Evolutionary conservation across 2,113 vertebrate species (phyloP), one percentile per base, ranked within the genome.

Genomic region (Dromas ardeola): DNA sequence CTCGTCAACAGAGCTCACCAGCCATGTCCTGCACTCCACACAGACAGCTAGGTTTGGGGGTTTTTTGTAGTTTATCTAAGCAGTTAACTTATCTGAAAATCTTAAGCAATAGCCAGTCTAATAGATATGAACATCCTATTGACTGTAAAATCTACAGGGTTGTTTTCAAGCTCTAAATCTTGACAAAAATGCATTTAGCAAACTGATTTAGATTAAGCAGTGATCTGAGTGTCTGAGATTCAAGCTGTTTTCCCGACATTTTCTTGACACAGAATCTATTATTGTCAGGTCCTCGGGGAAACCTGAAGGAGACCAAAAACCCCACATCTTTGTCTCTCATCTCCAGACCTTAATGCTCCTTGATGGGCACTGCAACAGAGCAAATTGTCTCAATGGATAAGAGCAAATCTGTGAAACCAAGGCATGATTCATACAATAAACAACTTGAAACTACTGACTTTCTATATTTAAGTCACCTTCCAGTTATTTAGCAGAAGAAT

Each of bases 11-110:
- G 43, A 63, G 32, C 23, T 58, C 42, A 38, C 14, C 34, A 50
- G 59, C 10, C 45, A 55, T 1, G 0, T 30, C 16, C 49, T 18
- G 7, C 0, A 1, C 23, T 5, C 0, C 20, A 62, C 32, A 34
- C 5, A 45, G 27, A 56, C 55, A 92, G 50, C 53, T 32, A 66
- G 38, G 15, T 43, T 50, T 40, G 15, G 23, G 7, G 0, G 4
- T 10, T 43, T 55, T 62, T 32, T 45, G 23, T 22, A 52, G 47
- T 30, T 78, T 73, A 23, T 47, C 36, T 47, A 58, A 53, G 65
- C 42, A 58, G 36, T 34, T 58, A 91, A 66, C 55, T 76, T 61
- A 81, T 12, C 56, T 56, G 27, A 43, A 78, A 69, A 30, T 49
- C 65, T 70, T 82, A 70, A 55, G n/a, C 1, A 1, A 94, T 30